These are phyloP conservation scores for Trichonephila inaurata DNA, from an alignment of 1,140 invertebrate genomes.

Conservation along the genomic window DNA sequence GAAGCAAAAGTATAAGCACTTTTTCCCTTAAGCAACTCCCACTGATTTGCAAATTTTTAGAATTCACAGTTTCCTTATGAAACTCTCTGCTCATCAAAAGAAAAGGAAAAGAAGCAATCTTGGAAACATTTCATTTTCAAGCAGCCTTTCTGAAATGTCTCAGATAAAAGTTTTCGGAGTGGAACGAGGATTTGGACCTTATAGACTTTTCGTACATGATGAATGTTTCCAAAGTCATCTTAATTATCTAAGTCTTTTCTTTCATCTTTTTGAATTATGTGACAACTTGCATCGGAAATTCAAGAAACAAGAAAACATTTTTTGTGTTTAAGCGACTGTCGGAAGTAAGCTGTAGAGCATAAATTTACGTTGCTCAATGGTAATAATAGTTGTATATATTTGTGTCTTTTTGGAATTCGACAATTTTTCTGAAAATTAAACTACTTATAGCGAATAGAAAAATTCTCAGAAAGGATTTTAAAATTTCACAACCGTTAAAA, in stretches of 20 bases:
- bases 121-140: neutral
- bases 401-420: too few relatives aligned
- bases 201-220: neutral
- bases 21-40: neutral
- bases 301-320: too few relatives aligned
- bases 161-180: neutral
- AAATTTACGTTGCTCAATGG: too few relatives aligned
- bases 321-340: too few relatives aligned
- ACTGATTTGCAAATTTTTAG: constrained; percentile 26
- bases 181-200: neutral
- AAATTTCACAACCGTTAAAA: too few relatives aligned
- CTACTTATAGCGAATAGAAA: too few relatives aligned
- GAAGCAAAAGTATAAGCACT: constrained; percentile 13
- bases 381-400: too few relatives aligned
- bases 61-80: constrained; percentile 25
- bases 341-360: too few relatives aligned
- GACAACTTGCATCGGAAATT: too few relatives aligned
- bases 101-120: neutral
- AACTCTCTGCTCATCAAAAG: neutral
- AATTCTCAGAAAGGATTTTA: too few relatives aligned
- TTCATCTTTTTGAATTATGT: too few relatives aligned
- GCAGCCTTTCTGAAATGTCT: neutral
- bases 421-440: too few relatives aligned
- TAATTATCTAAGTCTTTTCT: neutral
- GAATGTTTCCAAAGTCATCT: neutral